phyloP scores from a whole-genome alignment of 2,113 vertebrate genomes.

The Mirza zaza region DNA sequence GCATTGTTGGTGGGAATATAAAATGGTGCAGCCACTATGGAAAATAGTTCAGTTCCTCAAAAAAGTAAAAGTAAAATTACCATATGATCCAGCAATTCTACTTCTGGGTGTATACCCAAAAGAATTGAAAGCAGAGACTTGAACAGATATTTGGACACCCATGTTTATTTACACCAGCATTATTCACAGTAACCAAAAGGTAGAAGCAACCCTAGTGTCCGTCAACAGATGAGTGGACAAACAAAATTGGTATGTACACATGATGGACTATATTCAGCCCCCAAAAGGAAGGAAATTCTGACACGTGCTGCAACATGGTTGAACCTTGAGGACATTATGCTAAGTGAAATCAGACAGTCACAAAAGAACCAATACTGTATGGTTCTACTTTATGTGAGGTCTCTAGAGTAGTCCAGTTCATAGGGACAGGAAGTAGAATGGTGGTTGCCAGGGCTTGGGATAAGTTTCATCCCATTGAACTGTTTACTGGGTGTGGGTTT shows the following conservation, averaged over 20 bases:
- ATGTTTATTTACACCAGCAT: background rate
- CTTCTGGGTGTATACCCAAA: background rate
- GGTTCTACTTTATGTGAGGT: background rate
- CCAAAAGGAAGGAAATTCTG: background rate
- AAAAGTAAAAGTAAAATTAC: background rate
- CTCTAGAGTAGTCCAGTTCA: background rate
- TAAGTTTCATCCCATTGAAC: no score
- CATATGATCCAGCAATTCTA: background rate
- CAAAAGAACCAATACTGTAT: background rate
- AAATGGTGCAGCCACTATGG: background rate
- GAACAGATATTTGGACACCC: background rate
- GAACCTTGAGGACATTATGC: background rate
- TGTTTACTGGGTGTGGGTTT: background rate
- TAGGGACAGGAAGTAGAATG: background rate
- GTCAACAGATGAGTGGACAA: background rate
- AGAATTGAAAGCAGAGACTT: background rate
- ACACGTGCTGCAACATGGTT: background rate
- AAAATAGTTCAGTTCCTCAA: background rate
- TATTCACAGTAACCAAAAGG: background rate
- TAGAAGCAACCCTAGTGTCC: background rate
- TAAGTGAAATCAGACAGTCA: background rate
- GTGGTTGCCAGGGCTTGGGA: background rate
- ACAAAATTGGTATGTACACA: background rate
- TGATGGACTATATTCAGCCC: background rate
- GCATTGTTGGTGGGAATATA: no score